Evolutionary conservation across 2,797 vertebrate genomes (phyloP).

Genomic region (Mareca strepera): DNA sequence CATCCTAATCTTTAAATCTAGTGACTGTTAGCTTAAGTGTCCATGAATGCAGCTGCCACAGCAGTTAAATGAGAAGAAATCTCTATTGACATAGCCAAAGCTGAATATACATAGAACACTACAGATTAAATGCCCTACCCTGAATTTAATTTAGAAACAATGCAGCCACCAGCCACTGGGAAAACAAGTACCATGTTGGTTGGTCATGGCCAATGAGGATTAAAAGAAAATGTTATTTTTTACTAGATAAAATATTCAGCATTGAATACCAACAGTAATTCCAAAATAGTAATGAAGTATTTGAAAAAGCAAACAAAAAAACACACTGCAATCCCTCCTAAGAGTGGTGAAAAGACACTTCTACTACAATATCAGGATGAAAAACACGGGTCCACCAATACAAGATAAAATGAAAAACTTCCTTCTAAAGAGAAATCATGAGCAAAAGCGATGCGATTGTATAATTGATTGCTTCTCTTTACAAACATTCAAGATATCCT

Average conservation of each 20-base stretch:
- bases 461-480: neutral
- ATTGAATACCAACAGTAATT: neutral
- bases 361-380: neutral
- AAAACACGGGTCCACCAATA: neutral
- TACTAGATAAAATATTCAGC: neutral
- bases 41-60: neutral
- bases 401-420: neutral
- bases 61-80: neutral
- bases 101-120: neutral
- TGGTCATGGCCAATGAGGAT: neutral
- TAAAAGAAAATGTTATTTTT: neutral
- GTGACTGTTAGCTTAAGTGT: neutral
- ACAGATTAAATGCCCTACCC: neutral
- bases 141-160: neutral
- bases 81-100: neutral
- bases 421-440: neutral
- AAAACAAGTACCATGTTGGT: neutral
- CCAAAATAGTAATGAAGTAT: neutral
- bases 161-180: neutral
- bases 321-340: neutral
- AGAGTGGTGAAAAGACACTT: rapidly evolving
- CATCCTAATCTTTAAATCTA: neutral
- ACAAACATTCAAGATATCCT: rapidly evolving
- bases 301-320: neutral
- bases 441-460: neutral